A percentile compares a stretch with the other conserved stretches of the same genome.
These are phyloP conservation scores for Mus spicilegus DNA, from an alignment of 2,113 vertebrate genomes.

Conservation along the genomic window DNA sequence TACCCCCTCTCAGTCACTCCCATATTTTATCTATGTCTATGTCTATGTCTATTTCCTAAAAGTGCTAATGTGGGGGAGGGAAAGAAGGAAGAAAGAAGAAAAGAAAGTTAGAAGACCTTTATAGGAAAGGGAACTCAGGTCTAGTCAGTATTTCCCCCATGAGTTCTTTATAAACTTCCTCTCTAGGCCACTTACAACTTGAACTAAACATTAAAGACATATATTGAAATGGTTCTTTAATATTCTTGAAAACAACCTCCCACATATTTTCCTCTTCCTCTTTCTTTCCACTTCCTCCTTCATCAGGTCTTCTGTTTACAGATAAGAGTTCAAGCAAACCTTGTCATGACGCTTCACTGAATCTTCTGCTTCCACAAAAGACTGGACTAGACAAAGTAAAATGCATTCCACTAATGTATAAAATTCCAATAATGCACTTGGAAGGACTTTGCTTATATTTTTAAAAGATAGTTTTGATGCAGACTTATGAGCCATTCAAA, in stretches of 20 bases:
- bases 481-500: not conserved
- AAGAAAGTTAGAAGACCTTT: not conserved
- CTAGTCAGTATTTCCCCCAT: constrained; percentile 60
- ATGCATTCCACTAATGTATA: not conserved
- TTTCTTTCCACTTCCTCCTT: constrained; percentile 76
- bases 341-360: not conserved
- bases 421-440: not conserved
- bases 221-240: constrained; percentile 74
- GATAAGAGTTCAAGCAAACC: constrained; percentile 41
- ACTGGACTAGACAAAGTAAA: not conserved
- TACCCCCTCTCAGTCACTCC: not conserved
- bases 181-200: constrained; percentile 63
- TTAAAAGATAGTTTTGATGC: not conserved
- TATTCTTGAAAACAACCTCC: constrained; percentile 80
- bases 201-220: constrained; percentile 70
- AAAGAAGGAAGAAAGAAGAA: not conserved
- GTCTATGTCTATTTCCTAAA: not conserved
- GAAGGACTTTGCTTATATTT: not conserved
- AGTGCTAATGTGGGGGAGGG: constrained; percentile 48
- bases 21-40: not conserved
- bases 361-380: not conserved
- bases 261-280: constrained; percentile 79
- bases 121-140: constrained; percentile 55
- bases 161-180: constrained; percentile 73
- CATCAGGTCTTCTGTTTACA: not conserved